phyloP scores from a whole-genome alignment of 2,888 invertebrate species.

The Epistrophe eligans region DNA sequence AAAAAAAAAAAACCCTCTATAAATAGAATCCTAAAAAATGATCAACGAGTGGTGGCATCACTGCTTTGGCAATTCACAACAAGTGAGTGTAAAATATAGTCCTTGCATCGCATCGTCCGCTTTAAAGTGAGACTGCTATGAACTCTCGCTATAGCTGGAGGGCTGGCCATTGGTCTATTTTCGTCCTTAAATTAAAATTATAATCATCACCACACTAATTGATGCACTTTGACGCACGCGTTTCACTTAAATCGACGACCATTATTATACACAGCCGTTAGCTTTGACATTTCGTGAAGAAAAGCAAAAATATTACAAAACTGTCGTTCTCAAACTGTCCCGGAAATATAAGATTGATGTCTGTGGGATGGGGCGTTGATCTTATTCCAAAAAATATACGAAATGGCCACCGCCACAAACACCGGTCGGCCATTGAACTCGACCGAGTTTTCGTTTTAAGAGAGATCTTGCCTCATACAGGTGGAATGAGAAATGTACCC shows the following conservation, averaged over 20 bases:
- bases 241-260: slow-evolving; percentile 40
- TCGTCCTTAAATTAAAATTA: slow-evolving; percentile 63
- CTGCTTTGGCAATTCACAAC: slow-evolving; percentile 70
- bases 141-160: slow-evolving; percentile 46
- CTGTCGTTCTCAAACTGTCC: slow-evolving; percentile 61
- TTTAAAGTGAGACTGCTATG: background rate
- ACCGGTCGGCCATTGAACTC: slow-evolving; percentile 70
- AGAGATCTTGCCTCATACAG: slow-evolving; percentile 52
- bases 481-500: slow-evolving; percentile 49
- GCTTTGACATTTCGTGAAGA: slow-evolving; percentile 15
- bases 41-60: slow-evolving; percentile 67
- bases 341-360: slow-evolving; percentile 66
- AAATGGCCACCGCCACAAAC: slow-evolving; percentile 36
- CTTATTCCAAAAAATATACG: slow-evolving; percentile 48
- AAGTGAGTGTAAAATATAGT: slow-evolving; percentile 69
- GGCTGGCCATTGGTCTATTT: slow-evolving; percentile 65
- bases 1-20: slow-evolving; percentile 48
- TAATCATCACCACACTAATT: slow-evolving; percentile 35
- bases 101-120: slow-evolving; percentile 46
- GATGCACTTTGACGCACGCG: slow-evolving; percentile 63
- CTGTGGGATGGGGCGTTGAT: slow-evolving; percentile 33
- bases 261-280: slow-evolving; percentile 14
- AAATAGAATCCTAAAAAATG: slow-evolving; percentile 70
- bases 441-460: slow-evolving; percentile 39
- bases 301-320: slow-evolving; percentile 41